These are phyloP conservation scores for Cordylochernes scorpioides DNA, from an alignment of 2,888 invertebrate species.

Conservation along the genomic window DNA sequence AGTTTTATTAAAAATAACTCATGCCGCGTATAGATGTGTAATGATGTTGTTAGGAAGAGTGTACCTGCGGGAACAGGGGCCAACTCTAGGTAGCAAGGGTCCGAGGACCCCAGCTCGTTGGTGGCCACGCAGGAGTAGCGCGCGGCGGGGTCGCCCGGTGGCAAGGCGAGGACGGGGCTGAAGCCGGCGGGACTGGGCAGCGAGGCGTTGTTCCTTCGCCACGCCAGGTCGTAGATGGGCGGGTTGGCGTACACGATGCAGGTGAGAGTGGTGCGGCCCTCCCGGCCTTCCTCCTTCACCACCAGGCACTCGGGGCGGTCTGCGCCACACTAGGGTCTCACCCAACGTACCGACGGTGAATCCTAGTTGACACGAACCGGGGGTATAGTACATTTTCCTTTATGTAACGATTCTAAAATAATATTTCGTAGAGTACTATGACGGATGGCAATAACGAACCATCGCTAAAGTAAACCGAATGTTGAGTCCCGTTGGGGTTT, in stretches of 20 bases:
- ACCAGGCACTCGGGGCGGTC: constrained; percentile 61
- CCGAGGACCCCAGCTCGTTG: constrained; percentile 43
- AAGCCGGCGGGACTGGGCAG: constrained; percentile 6
- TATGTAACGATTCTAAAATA: too few species aligned
- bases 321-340: too few species aligned
- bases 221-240: constrained; percentile 42
- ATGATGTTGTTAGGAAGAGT: too few species aligned
- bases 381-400: too few species aligned
- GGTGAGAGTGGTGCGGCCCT: constrained; percentile 42
- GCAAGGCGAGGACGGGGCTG: constrained; percentile 29
- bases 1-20: too few species aligned
- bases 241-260: constrained; percentile 62
- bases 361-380: too few species aligned
- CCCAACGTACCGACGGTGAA: too few species aligned
- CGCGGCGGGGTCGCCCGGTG: constrained; percentile 31
- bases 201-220: constrained; percentile 48
- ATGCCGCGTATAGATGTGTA: too few species aligned
- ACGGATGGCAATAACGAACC: too few species aligned
- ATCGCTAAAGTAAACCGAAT: too few species aligned
- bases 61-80: constrained; percentile 8
- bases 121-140: constrained; percentile 53
- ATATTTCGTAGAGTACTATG: too few species aligned
- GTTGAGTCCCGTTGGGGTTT: too few species aligned
- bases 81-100: constrained; percentile 22
- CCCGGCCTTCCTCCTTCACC: constrained; percentile 37